Percentiles rank a stretch among this genome's conserved stretches.
Conservation (phyloP, 2,797 vertebrate genomes). For the Bovichtus diacanthus region DNA sequence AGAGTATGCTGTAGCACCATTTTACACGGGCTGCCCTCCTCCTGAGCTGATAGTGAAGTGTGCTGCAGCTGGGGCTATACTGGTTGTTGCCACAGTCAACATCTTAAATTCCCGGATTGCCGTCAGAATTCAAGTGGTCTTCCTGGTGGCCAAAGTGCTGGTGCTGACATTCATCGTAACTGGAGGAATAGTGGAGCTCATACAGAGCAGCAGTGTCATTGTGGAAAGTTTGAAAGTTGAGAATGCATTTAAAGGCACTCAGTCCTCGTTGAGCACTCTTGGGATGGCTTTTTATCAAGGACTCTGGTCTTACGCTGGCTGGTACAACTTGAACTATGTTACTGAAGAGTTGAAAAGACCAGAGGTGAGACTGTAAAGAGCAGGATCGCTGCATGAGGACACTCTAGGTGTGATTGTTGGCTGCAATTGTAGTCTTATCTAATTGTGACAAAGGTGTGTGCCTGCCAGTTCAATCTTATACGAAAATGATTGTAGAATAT, state of each 20-base stretch:
- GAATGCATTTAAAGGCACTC: constrained; percentile 83
- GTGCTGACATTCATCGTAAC: constrained; percentile 82
- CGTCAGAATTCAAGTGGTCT: constrained; percentile 84
- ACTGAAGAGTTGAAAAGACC: constrained; percentile 89
- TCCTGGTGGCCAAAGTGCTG: constrained; percentile 84
- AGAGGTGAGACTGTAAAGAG: constrained; percentile 75
- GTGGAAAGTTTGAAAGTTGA: constrained; percentile 74
- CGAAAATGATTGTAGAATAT: too few species aligned
- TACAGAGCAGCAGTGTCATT: constrained; percentile 61
- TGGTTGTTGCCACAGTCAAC: constrained; percentile 82
- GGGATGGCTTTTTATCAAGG: constrained; percentile 88
- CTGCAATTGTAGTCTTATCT: constrained; percentile 1
- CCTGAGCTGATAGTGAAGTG: constrained; percentile 77
- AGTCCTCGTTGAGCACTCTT: constrained; percentile 65
- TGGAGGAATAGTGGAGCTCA: constrained; percentile 78
- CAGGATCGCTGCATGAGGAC: neutral
- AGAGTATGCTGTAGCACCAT: constrained; percentile 79
- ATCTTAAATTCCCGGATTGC: constrained; percentile 83
- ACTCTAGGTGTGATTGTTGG: neutral
- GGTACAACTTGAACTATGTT: constrained; percentile 87
- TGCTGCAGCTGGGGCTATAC: constrained; percentile 77
- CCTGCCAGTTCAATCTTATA: too few species aligned
- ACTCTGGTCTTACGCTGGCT: constrained; percentile 88
- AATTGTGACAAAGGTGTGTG: neutral
- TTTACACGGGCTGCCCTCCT: constrained; percentile 83